Evolutionary conservation across 2,113 vertebrate species (phyloP), one percentile per base, ranked within the genome.

Genomic region (Echinops telfairi): DNA sequence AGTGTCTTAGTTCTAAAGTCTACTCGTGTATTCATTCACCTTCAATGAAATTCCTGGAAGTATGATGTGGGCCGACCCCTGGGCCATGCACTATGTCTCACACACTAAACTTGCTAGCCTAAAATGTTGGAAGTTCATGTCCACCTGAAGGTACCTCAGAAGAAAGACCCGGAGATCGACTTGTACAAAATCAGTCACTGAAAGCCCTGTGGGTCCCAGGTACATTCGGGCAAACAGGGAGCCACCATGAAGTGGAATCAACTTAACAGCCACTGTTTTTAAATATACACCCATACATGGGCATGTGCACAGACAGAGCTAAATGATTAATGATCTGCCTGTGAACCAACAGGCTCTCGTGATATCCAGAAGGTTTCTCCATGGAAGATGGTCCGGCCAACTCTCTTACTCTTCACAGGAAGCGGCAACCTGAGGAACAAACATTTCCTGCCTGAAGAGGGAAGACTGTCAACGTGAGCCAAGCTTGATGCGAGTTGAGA

Each of bases 1-100:
- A 92, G 66, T 1, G 40, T 40, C 40, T 40, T 40, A 40, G 40
- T 40, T 40, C 40, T 40, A 40, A 3, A 40, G 40, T 40, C 4
- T 40, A 40, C 7, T 3, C 3, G 40, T 40, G 0, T 36, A 60
- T 71, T 68, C 60, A 33, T 88, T 94, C 33, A 23, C 91, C 62
- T 77, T 73, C 16, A 3, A 3, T 90, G 88, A 86, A 86, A 88
- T 90, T 64, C 86, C 83, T 68, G 70, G 84, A 90, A 89, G 29
- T 10, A 22, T 16, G 2, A 83, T 60, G 36, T 91, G 62, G 58
- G 62, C 81, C 11, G 5, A 19, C 7, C n/a, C n/a, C 68, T 33
- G 17, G n/a, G n/a, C 33, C 14, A 3, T 36, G 5, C 4, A 20
- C n/a, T 71, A 20, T 2, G n/a, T 5, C 40, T 58, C 57, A 14